A percentile compares a stretch with the other conserved stretches of the same genome.
These are phyloP conservation scores for Ia io DNA, from an alignment of 2,113 vertebrate species.

Conservation along the genomic window DNA sequence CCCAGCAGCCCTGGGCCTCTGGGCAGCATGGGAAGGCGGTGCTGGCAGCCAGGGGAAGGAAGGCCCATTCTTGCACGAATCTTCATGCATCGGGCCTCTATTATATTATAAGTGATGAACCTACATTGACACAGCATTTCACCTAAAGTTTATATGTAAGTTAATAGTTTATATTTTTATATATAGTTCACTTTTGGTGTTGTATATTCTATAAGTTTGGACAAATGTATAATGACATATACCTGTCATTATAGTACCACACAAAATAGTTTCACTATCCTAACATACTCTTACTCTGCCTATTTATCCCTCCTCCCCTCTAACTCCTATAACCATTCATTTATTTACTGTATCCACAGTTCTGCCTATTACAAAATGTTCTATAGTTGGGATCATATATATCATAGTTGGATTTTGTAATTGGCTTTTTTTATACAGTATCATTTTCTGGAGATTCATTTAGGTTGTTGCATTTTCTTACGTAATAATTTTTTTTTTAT, in stretches of 20 bases:
- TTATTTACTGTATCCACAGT: neutral
- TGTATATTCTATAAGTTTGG: neutral
- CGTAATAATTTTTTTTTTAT: neutral
- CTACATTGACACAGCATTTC: neutral
- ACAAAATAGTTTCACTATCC: neutral
- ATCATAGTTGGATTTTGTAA: neutral
- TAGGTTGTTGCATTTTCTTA: neutral
- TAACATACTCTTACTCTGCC: neutral
- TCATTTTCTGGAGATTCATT: neutral
- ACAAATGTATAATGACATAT: neutral
- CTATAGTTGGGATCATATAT: neutral
- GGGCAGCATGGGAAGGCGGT: no score
- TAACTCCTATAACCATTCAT: neutral
- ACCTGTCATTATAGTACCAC: neutral
- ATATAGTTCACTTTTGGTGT: neutral
- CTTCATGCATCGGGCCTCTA: no score
- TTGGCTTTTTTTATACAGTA: neutral
- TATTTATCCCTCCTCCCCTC: neutral
- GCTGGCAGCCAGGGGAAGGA: no score
- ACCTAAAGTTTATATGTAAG: neutral
- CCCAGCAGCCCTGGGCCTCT: no score
- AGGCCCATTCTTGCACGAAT: no score
- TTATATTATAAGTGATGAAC: neutral
- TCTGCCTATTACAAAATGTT: neutral
- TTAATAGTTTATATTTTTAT: neutral